phyloP scores from a whole-genome alignment of 2,797 vertebrate species.

The Cuculus canorus region DNA sequence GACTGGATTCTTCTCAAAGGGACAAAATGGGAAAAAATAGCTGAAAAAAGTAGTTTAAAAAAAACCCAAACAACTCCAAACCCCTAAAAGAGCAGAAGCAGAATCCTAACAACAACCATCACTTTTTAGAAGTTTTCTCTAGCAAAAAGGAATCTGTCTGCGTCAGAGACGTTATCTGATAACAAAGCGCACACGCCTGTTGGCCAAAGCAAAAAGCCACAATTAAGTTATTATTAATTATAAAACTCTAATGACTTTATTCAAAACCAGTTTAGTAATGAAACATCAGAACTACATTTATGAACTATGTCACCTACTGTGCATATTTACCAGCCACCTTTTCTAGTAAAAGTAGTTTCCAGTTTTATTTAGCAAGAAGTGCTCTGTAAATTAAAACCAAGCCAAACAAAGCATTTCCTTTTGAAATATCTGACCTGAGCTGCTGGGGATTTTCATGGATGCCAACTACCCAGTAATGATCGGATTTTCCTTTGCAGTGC shows the following conservation, averaged over 20 bases:
- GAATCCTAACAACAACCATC: background rate
- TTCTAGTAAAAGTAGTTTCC: background rate
- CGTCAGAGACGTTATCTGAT: background rate
- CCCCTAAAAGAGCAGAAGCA: background rate
- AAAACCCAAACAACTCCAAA: background rate
- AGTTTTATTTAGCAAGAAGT: background rate
- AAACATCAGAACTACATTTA: background rate
- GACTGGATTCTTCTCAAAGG: background rate
- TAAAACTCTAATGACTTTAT: background rate
- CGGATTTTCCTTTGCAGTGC: slow-evolving; percentile 91
- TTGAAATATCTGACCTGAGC: slow-evolving; percentile 83
- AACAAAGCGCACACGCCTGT: background rate
- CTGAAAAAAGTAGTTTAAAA: background rate
- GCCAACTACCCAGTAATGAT: slow-evolving; percentile 96
- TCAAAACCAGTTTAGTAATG: background rate
- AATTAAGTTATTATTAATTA: background rate
- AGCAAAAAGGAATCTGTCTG: background rate
- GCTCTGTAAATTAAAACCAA: background rate
- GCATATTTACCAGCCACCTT: background rate
- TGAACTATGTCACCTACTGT: background rate
- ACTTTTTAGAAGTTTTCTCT: background rate
- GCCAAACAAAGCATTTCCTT: background rate
- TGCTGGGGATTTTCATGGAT: slow-evolving; percentile 94
- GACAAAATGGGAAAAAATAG: background rate
- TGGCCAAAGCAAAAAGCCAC: background rate